phyloP scores from a whole-genome alignment of 2,113 vertebrate species.

The Nyctibius bracteatus region DNA sequence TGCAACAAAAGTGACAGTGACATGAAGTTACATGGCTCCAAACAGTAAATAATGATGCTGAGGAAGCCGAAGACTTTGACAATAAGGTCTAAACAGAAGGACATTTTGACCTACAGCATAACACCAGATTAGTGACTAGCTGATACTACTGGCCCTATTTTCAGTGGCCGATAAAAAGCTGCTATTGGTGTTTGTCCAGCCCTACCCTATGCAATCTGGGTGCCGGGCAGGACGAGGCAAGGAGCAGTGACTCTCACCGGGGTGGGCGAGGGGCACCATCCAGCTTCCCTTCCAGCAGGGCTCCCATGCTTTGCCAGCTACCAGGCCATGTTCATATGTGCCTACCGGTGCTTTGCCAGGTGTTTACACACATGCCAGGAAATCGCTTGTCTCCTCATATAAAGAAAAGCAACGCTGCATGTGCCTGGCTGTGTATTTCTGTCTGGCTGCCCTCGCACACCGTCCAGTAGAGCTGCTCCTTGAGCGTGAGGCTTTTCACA shows the following conservation, averaged over 20 bases:
- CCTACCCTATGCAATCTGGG: neutral
- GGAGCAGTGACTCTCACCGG: neutral
- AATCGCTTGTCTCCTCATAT: neutral
- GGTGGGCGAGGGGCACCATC: neutral
- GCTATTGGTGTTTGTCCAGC: constrained; percentile 18
- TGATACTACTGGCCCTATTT: neutral
- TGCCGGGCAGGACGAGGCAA: neutral
- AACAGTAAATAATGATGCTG: constrained; percentile 41
- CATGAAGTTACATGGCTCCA: constrained; percentile 7
- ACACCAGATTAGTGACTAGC: constrained; percentile 32
- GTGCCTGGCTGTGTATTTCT: neutral
- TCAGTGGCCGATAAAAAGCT: neutral
- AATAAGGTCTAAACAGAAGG: constrained; percentile 57
- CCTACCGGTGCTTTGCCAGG: neutral
- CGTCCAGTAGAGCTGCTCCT: neutral
- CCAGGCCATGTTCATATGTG: neutral
- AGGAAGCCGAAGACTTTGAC: constrained; percentile 41
- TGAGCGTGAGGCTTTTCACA: neutral
- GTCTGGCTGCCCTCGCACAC: neutral
- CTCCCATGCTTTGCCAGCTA: neutral
- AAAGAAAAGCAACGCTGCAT: neutral
- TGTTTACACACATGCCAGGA: neutral
- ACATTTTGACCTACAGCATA: constrained; percentile 52
- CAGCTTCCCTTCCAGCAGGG: neutral
- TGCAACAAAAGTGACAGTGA: constrained; percentile 47